Percentiles rank a stretch among this genome's conserved stretches.
Evolutionary conservation across 2,797 vertebrate species (phyloP).

Genomic region (Atherinosoma microstoma): DNA sequence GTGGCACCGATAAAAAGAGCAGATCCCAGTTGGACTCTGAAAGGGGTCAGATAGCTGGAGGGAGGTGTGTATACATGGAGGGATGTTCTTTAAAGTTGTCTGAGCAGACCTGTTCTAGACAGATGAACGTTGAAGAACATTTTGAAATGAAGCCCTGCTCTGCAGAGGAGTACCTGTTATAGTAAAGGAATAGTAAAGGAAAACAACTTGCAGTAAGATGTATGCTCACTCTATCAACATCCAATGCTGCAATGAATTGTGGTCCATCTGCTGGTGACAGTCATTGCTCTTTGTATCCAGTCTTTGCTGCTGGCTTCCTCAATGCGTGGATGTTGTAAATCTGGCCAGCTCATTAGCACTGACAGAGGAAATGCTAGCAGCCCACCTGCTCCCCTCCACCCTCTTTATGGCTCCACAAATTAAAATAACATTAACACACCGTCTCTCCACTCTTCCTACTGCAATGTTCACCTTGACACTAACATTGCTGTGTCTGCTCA

Average conservation of each 20-base stretch:
- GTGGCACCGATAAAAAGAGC: conserved; percentile 30
- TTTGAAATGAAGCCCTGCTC: conserved; percentile 21
- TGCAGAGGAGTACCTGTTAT: conserved; percentile 43
- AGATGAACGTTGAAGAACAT: conserved; percentile 39
- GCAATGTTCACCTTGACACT: conserved; percentile 63
- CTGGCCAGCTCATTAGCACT: conserved; percentile 80
- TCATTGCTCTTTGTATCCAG: conserved; percentile 44
- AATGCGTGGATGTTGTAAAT: conserved; percentile 76
- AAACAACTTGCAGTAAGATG: conserved; percentile 41
- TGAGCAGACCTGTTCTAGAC: conserved; percentile 8
- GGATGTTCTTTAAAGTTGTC: conserved; percentile 25
- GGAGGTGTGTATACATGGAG: background rate
- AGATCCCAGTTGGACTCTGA: conserved; percentile 44
- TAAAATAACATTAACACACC: conserved; percentile 79
- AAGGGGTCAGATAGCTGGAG: conserved; percentile 44
- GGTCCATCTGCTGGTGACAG: conserved; percentile 70
- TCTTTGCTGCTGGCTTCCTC: conserved; percentile 52
- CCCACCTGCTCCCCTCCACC: conserved; percentile 84
- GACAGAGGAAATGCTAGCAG: conserved; percentile 78
- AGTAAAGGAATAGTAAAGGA: conserved; percentile 37
- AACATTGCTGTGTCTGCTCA: conserved; percentile 62
- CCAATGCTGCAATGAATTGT: conserved; percentile 54
- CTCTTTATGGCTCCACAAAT: conserved; percentile 84
- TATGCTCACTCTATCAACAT: conserved; percentile 45
- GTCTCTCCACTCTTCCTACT: conserved; percentile 46